phyloP scores from a whole-genome alignment of 2,797 vertebrate species.

The Alosa sapidissima region DNA sequence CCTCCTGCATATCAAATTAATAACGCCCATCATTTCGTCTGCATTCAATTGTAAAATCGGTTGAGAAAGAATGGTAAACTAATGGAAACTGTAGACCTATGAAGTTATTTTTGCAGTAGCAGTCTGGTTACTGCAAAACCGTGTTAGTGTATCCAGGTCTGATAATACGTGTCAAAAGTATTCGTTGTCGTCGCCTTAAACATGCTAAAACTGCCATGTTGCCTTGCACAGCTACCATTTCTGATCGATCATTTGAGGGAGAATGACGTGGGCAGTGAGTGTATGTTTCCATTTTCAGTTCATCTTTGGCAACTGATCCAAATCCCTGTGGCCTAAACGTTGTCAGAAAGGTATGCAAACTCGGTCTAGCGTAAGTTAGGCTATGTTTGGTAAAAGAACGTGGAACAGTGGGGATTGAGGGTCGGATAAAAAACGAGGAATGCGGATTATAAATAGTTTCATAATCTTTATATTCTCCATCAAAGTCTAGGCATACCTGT shows the following conservation, averaged over 20 bases:
- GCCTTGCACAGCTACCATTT: neutral
- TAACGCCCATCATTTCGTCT: neutral
- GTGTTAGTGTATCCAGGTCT: neutral
- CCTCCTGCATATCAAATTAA: neutral
- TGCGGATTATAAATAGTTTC: neutral
- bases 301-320: neutral
- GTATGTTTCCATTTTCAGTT: neutral
- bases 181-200: neutral
- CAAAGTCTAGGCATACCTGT: constrained; percentile 5
- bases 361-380: neutral
- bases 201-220: constrained; percentile 13
- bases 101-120: neutral
- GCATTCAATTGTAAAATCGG: neutral
- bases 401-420: neutral
- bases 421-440: neutral
- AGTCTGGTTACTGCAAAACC: neutral
- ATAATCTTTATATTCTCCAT: constrained; percentile 35
- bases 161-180: neutral
- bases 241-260: neutral
- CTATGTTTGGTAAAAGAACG: neutral
- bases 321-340: neutral
- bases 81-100: too few relatives aligned
- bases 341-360: neutral
- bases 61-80: too few relatives aligned
- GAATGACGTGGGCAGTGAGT: neutral